Conservation (phyloP, 2,113 vertebrate genomes). For the Aviceda subcristata region DNA sequence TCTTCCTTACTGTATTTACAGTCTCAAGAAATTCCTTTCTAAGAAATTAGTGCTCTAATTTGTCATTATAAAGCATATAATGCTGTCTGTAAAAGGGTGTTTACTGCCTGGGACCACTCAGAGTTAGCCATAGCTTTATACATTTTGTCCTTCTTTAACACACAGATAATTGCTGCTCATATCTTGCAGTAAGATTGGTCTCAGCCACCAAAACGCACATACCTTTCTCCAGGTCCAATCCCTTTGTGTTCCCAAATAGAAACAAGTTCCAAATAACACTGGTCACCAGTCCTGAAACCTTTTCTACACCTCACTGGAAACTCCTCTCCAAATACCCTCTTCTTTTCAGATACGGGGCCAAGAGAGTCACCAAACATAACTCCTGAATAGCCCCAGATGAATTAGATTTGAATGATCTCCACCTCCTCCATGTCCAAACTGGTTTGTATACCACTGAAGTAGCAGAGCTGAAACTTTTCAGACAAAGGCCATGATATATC, state of each 20-base stretch:
- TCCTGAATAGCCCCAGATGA: neutral
- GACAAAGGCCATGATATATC: neutral
- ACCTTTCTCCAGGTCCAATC: neutral
- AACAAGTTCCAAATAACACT: neutral
- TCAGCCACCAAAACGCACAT: neutral
- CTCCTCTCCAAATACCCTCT: neutral
- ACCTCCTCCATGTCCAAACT: neutral
- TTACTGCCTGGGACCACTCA: neutral
- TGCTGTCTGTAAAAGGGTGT: neutral
- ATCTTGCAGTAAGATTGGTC: neutral
- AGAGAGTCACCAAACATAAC: neutral
- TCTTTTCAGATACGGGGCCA: neutral
- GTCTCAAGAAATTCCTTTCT: neutral
- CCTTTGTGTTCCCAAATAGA: neutral
- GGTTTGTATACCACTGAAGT: neutral
- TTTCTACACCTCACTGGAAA: neutral
- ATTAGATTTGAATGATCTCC: neutral
- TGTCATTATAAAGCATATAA: neutral
- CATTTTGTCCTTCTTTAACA: neutral
- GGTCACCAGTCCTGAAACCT: neutral
- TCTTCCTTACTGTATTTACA: neutral
- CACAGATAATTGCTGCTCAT: neutral
- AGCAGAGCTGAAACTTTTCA: neutral
- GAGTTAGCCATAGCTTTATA: neutral
- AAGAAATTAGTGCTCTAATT: neutral